Evolutionary conservation across 2,113 vertebrate genomes (phyloP).

Genomic region (Barnardius zonarius): DNA sequence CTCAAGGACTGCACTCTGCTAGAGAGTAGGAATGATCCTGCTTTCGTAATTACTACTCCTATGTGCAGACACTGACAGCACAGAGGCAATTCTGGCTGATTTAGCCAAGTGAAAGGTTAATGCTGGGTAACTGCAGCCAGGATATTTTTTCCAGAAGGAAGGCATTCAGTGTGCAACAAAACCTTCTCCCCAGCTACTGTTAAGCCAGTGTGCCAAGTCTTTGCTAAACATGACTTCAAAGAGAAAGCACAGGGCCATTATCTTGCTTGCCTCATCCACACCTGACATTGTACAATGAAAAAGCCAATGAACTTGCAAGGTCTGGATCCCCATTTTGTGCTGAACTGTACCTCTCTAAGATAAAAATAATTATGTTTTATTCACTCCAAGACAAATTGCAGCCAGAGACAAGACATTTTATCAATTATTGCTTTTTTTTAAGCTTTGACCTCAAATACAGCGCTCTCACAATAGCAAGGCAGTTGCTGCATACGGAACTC

Average conservation of each 20-base stretch:
- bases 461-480: background rate
- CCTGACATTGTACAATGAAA: background rate
- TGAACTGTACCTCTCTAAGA: background rate
- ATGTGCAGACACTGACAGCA: background rate
- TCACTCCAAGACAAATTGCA: background rate
- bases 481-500: background rate
- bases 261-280: background rate
- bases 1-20: background rate
- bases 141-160: conserved; percentile 24
- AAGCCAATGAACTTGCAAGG: background rate
- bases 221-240: background rate
- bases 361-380: background rate
- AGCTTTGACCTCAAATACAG: background rate
- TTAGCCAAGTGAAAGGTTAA: conserved; percentile 60
- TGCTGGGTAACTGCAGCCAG: background rate
- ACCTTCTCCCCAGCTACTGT: background rate
- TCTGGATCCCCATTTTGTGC: background rate
- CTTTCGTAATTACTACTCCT: conserved; percentile 37
- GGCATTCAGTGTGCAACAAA: background rate
- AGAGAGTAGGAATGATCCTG: background rate
- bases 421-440: background rate
- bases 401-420: background rate
- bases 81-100: conserved; percentile 31
- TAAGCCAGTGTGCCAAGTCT: background rate
- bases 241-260: background rate